Evolutionary conservation across 2,888 invertebrate genomes (phyloP), one percentile per base, ranked within the genome.

Genomic region (Cantharis rustica): DNA sequence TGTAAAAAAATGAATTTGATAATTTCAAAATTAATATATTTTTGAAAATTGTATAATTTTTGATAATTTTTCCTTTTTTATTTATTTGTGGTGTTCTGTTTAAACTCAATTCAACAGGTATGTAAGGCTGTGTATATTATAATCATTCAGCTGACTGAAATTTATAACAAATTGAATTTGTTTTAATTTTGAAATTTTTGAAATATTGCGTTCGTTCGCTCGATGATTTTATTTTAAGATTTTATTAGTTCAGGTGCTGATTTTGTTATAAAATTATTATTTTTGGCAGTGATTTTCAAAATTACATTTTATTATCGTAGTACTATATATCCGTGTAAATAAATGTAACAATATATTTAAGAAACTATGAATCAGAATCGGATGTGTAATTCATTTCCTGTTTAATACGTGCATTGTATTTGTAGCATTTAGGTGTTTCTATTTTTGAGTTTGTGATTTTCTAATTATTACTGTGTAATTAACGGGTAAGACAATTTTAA

Each of bases 21-120:
- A 16, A 16, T 16, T 61, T 27, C 16, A 15, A 15, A 47, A 62
- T n/a, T 47, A 47, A 47, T n/a, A 47, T 13, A n/a, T 47, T 47
- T 47, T 47, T 47, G 47, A 47, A 47, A n/a, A 47, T 47, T 47
- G 47, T n/a, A 47, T 47, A n/a, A 47, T n/a, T 66, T 62, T 61
- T 16, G 10, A 11, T 63, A 69, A 62, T 66, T 66, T 76, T 71
- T 64, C 73, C 76, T 71, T 64, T 76, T 73, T 78, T 73, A 61
- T 78, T 79, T 72, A 69, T 77, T 78, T 78, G 68, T 69, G 69
- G 73, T 68, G 72, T 69, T 73, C 72, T 70, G 77, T 70, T 47
- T 68, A 68, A 75, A 66, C 72, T 72, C 72, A 80, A 76, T 77
- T 80, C 80, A 80, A 80, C 80, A 80, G 80, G 80, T 80, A 80